Base-by-base conservation (phyloP, 2,797 vertebrate genomes). In the Acipenser ruthenus region DNA sequence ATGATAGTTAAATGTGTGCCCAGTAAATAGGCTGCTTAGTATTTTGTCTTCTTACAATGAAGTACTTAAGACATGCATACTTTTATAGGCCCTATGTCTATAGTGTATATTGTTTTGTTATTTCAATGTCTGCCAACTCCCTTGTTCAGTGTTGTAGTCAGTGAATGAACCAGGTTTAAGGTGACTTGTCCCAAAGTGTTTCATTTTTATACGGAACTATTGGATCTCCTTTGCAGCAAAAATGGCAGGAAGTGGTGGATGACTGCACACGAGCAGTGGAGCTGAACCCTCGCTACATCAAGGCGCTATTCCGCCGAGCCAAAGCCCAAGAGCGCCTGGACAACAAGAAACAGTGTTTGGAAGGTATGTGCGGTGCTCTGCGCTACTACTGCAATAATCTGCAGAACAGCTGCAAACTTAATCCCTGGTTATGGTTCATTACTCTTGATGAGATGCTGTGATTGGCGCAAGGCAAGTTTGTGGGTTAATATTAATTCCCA, bases 341-440 rank as follows among this genome's bases (percentile, higher is more conserved):
- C 83, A 97, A 94, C 85, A 99, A 93, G 81, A 99, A 94, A 79
- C 95, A 98, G 70, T 98, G 96, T 76, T 85, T 98, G 78, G 97
- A 99, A 90, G 97, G 96, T 98, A 37, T 75, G 74, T 48, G 3
- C 8, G 6, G 12, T 7, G 23, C 23, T 37, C 23, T 37, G 23
- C 4, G 23, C 23, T 37, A 37, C 23, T 37, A 37, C 4, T 37
- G 23, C 23, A 37, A 37, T 37, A 37, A 1, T 37, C 23, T 37
- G 23, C 23, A 37, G 23, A 37, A 37, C 23, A 37, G 2, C 9
- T 53, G 48, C 1, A 0, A 6, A 37, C 2, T 9, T 49, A 18
- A 50, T 12, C 60, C 49, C 50, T 13, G 51, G 51, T 53, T 53
- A 53, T 53, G 51, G 12, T 53, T 53, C 51, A 0, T 53, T 53